These are phyloP conservation scores for Dolichoris vasculosae DNA, from an alignment of 1,140 invertebrate species.

Conservation along the genomic window DNA sequence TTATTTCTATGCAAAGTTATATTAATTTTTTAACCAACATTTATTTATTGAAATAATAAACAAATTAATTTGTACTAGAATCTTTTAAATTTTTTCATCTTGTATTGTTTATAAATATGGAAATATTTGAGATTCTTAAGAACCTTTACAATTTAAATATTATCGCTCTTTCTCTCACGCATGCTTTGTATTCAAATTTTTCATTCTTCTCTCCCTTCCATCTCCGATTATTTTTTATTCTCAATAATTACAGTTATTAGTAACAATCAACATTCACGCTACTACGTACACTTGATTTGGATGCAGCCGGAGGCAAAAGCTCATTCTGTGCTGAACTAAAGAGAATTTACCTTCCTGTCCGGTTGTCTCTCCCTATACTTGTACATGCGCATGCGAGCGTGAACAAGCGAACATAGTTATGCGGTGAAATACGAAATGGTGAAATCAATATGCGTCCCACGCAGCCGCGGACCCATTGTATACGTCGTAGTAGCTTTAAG, in stretches of 20 bases:
- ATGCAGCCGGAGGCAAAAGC: not conserved
- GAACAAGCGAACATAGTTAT: not conserved
- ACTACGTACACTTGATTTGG: not conserved
- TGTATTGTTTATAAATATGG: no score
- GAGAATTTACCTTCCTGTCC: not conserved
- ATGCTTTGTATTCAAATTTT: no score
- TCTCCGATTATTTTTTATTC: not conserved
- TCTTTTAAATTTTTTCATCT: no score
- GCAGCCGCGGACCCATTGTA: slow-evolving; percentile 4
- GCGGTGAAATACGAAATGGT: slow-evolving; percentile 17
- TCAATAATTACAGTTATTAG: slow-evolving; percentile 50
- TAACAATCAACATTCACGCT: not conserved
- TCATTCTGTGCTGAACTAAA: not conserved
- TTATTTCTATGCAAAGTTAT: no score
- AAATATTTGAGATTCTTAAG: no score
- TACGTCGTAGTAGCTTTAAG: not conserved
- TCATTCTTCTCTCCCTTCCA: slow-evolving; percentile 40
- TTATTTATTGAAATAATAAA: no score
- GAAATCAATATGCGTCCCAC: slow-evolving; percentile 19
- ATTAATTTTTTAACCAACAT: no score
- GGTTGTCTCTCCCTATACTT: not conserved
- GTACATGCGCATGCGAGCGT: not conserved
- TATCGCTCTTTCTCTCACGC: no score
- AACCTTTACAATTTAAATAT: no score
- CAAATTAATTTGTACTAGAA: no score